Base-by-base conservation (phyloP, 2,797 vertebrate species). In the Halcyon smyrnensis region DNA sequence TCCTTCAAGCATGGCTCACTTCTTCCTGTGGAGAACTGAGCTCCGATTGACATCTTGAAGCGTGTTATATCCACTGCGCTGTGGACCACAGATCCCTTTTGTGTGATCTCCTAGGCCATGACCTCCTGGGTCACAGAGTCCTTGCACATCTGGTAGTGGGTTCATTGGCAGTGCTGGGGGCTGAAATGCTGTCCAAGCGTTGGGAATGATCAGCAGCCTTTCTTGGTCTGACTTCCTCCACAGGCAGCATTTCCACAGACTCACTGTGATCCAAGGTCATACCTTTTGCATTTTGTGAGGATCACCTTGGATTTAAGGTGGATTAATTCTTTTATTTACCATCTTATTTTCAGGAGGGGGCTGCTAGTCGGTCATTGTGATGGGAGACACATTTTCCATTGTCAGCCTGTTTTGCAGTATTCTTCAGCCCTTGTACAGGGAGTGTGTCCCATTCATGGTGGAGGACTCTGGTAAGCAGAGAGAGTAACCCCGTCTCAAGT, bases 31-130 rank as follows among this genome's bases (percentile, higher is more conserved):
- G 45, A 71, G 73, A 68, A 48, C 81, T 85, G 87, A 87, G 68
- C n/a, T 68, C 63, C 24, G 14, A 28, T 30, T 96, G 87, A 85
- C 51, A 20, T 67, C 85, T 76, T 11, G 21, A 68, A 59, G 18
- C 69, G 25, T 48, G n/a, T 50, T 63, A 10, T 37, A 21, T 5
- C 41, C 71, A 4, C 12, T 45, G 82, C 2, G 2, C 20, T 34
- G 56, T 51, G 78, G 37, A 41, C 56, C 82, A 95, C 94, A 96
- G 85, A 87, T 57, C 85, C 50, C 69, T 80, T 88, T 93, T 97
- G 93, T 94, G 76, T 43, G 68, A 8, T 11, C 46, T 70, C 48
- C 75, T 64, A 43, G 68, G 45, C 36, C 3, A 2, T 68, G 85
- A 70, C 68, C 79, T 28, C 39, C 36, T 11, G 50, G 91, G 84